Conservation (phyloP, 2,113 vertebrate genomes). For the Corynorhinus townsendii region DNA sequence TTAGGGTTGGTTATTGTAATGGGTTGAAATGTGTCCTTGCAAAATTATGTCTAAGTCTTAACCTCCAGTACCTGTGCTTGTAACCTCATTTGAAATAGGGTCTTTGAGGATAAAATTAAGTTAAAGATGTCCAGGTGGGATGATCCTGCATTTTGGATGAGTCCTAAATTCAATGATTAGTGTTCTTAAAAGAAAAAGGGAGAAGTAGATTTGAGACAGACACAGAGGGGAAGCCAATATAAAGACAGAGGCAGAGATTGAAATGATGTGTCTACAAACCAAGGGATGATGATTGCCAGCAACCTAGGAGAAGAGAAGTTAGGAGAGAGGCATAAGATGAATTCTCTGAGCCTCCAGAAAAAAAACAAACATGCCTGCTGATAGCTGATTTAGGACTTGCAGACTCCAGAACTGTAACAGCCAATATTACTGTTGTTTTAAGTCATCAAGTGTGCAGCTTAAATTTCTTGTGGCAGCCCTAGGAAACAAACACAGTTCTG, state of each 20-base stretch:
- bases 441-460: background rate
- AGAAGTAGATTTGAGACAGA: background rate
- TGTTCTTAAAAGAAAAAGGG: background rate
- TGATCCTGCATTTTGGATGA: background rate
- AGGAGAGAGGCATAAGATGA: no score
- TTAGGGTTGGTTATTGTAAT: background rate
- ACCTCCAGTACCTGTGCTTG: background rate
- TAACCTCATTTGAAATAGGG: background rate
- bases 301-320: background rate
- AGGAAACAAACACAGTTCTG: background rate
- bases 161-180: background rate
- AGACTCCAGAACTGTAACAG: background rate
- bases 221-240: background rate
- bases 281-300: background rate
- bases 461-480: background rate
- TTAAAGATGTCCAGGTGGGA: background rate
- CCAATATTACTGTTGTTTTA: background rate
- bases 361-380: background rate
- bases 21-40: background rate
- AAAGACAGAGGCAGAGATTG: background rate
- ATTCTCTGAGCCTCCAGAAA: background rate
- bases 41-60: background rate
- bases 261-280: background rate
- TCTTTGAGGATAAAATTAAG: background rate
- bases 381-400: background rate